These are phyloP conservation scores for Hylaeus anthracinus DNA, from an alignment of 1,140 invertebrate species.

Conservation along the genomic window DNA sequence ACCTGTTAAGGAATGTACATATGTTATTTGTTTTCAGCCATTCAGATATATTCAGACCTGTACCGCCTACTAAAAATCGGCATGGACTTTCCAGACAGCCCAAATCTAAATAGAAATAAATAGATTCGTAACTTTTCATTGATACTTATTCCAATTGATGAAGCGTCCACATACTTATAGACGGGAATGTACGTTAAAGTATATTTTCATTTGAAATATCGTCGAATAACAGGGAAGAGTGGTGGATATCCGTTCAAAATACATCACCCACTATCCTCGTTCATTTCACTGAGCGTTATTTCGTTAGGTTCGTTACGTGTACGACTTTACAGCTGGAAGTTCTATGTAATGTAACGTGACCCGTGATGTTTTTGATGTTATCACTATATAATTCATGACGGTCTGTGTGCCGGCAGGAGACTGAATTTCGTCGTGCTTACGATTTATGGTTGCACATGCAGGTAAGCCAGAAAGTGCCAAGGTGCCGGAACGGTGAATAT, in stretches of 20 bases:
- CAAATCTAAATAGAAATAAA: no score
- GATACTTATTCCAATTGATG: no score
- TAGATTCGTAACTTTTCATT: no score
- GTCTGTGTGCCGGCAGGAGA: slow-evolving; percentile 25
- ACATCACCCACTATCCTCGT: neutral
- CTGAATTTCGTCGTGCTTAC: slow-evolving; percentile 60
- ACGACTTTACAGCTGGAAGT: slow-evolving; percentile 22
- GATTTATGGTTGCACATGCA: slow-evolving; percentile 55
- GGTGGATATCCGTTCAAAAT: neutral
- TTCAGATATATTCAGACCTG: no score
- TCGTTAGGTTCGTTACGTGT: slow-evolving; percentile 3
- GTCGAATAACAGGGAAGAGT: neutral
- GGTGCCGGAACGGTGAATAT: slow-evolving; percentile 16
- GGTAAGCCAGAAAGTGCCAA: slow-evolving; percentile 37
- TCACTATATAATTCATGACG: slow-evolving; percentile 60
- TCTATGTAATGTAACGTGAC: slow-evolving; percentile 58
- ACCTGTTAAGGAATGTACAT: no score
- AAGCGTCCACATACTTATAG: neutral
- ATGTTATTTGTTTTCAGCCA: no score
- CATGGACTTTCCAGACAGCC: no score
- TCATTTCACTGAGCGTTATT: neutral
- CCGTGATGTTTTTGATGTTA: slow-evolving; percentile 54
- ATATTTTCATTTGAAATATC: neutral
- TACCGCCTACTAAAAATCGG: no score
- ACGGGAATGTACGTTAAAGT: neutral